Conservation (phyloP, 2,888 invertebrate genomes). For the Nebria brevicollis region DNA sequence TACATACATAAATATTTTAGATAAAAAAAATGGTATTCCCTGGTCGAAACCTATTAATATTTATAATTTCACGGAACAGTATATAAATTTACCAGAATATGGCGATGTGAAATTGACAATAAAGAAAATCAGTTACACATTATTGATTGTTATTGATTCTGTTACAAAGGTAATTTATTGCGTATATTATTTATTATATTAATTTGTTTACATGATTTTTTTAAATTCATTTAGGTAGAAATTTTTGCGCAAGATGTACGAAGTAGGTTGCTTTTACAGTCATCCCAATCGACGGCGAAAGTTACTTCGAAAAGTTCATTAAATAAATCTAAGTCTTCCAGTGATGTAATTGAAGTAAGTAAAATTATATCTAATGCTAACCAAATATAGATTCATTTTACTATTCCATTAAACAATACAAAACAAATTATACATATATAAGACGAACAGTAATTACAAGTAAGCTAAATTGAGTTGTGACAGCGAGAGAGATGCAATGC, state of each 20-base stretch:
- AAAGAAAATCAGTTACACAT: slow-evolving; percentile 65
- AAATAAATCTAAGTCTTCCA: background rate
- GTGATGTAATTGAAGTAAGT: background rate
- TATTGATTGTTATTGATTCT: slow-evolving; percentile 65
- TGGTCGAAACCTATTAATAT: slow-evolving; percentile 67
- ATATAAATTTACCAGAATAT: slow-evolving; percentile 68
- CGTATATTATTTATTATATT: slow-evolving; percentile 16
- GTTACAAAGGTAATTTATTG: slow-evolving; percentile 67
- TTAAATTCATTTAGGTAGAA: slow-evolving; percentile 66
- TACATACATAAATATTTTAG: slow-evolving; percentile 50
- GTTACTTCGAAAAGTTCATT: background rate
- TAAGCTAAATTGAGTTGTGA: too few species aligned
- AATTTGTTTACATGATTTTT: slow-evolving; percentile 13
- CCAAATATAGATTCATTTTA: background rate
- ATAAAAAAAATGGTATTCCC: slow-evolving; percentile 55
- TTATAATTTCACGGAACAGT: slow-evolving; percentile 66
- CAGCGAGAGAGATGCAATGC: too few species aligned
- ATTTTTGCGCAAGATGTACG: slow-evolving; percentile 85
- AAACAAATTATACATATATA: too few species aligned
- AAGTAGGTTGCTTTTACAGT: slow-evolving; percentile 67
- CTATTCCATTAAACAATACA: background rate
- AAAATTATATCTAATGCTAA: background rate
- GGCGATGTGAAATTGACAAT: slow-evolving; percentile 70
- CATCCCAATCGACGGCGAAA: slow-evolving; percentile 49
- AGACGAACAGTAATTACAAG: too few species aligned